Conservation (phyloP, 2,113 vertebrate species). For the Gulo gulo region DNA sequence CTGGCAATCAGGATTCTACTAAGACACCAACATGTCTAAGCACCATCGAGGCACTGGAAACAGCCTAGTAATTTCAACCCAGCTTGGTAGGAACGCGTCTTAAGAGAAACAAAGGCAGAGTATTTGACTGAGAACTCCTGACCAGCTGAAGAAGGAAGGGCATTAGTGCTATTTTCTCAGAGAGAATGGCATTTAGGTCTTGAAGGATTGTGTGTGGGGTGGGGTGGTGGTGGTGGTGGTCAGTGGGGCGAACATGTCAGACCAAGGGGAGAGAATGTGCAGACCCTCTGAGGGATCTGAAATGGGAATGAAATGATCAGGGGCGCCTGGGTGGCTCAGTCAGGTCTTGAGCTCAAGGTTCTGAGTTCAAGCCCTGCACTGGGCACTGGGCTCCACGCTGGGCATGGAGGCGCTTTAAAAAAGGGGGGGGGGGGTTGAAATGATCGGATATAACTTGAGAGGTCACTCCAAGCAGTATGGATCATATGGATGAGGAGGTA, state of each 20-base stretch:
- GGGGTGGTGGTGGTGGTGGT: neutral
- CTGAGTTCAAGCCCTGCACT: too few species aligned
- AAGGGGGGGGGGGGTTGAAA: neutral
- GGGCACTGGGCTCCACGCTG: too few species aligned
- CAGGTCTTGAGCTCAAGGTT: neutral
- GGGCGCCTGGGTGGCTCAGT: neutral
- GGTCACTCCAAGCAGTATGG: neutral
- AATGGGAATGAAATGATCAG: neutral
- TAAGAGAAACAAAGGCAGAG: neutral
- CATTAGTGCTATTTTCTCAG: neutral
- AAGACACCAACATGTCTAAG: neutral
- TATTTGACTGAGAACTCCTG: neutral
- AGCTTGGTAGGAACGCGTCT: neutral
- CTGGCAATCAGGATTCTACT: neutral
- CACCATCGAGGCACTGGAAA: neutral
- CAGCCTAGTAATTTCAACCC: neutral
- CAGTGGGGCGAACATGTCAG: neutral
- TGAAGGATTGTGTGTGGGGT: neutral
- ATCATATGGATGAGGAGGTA: neutral
- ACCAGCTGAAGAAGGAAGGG: neutral
- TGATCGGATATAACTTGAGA: neutral
- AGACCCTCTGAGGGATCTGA: neutral
- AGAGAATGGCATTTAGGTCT: neutral
- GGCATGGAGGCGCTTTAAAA: too few species aligned
- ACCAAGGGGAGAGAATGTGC: neutral